A percentile compares a stretch with the other conserved stretches of the same genome.
Conservation (phyloP, 2,888 invertebrate genomes). For the Xestia sexstrigata region DNA sequence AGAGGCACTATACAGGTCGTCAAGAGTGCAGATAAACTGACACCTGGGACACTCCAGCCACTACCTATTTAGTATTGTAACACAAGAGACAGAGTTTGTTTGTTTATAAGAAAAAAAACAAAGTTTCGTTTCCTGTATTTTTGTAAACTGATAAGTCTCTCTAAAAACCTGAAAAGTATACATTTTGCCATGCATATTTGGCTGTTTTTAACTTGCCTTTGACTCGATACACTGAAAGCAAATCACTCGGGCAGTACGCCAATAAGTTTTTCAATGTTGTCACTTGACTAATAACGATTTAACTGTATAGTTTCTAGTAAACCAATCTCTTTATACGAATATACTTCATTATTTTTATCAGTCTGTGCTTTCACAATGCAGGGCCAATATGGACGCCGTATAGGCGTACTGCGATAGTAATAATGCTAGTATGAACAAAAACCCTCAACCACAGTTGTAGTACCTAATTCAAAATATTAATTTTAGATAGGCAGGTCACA, state of each 20-base stretch:
- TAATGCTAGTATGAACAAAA: background rate
- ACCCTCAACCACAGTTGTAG: background rate
- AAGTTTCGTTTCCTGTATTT: background rate
- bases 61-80: too few relatives aligned
- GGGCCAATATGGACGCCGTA: too few relatives aligned
- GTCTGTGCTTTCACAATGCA: too few relatives aligned
- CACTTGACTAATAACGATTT: background rate
- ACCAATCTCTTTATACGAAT: background rate
- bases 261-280: background rate
- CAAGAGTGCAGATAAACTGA: too few relatives aligned
- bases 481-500: constrained; percentile 17
- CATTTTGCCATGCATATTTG: background rate
- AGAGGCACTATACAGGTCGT: too few relatives aligned
- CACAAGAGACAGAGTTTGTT: background rate
- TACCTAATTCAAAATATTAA: background rate
- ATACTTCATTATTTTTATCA: too few relatives aligned
- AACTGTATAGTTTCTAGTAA: background rate
- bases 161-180: background rate
- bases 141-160: background rate
- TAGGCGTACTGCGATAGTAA: background rate
- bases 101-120: background rate
- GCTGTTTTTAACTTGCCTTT: background rate
- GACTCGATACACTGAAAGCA: background rate
- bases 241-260: background rate
- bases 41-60: too few relatives aligned